Conservation (phyloP, 2,888 invertebrate species). For the Stenodera caucasica region DNA sequence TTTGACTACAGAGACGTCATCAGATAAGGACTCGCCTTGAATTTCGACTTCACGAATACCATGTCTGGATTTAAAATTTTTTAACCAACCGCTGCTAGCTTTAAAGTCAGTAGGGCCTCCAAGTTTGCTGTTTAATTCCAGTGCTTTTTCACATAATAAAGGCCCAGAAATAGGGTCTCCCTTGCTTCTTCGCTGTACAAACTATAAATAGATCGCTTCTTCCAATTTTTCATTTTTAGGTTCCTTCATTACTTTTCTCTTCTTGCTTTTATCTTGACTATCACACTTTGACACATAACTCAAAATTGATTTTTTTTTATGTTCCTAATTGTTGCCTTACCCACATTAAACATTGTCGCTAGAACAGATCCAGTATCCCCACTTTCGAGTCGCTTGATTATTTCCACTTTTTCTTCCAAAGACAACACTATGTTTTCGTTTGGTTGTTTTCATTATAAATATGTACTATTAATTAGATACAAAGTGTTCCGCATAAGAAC, state of each 20-base stretch:
- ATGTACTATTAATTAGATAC: too few species aligned
- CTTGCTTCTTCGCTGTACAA: conserved; percentile 21
- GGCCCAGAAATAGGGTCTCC: too few species aligned
- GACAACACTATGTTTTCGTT: conserved; percentile 34
- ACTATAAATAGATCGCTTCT: conserved; percentile 40
- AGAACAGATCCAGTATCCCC: conserved; percentile 36
- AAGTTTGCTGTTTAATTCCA: conserved; percentile 17
- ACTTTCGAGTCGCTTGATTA: conserved; percentile 32
- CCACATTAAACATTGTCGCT: conserved; percentile 36
- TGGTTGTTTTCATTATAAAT: conserved; percentile 21
- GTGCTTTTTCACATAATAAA: too few species aligned
- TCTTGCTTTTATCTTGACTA: conserved; percentile 35
- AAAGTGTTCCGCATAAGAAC: too few species aligned
- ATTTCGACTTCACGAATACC: conserved; percentile 31
- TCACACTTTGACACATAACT: conserved; percentile 37
- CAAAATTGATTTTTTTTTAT: conserved; percentile 36
- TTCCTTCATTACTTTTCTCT: too few species aligned
- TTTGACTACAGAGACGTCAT: conserved; percentile 8
- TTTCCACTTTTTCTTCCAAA: conserved; percentile 33
- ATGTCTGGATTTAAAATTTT: conserved; percentile 31
- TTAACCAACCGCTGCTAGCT: conserved; percentile 34
- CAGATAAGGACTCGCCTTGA: too few species aligned
- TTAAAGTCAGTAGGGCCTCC: conserved; percentile 23
- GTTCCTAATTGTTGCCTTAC: conserved; percentile 36
- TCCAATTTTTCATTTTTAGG: conserved; percentile 39